Percentiles rank a stretch among this genome's conserved stretches.
Conservation (phyloP, 2,797 vertebrate species). For the Rhynchonycteris naso region DNA sequence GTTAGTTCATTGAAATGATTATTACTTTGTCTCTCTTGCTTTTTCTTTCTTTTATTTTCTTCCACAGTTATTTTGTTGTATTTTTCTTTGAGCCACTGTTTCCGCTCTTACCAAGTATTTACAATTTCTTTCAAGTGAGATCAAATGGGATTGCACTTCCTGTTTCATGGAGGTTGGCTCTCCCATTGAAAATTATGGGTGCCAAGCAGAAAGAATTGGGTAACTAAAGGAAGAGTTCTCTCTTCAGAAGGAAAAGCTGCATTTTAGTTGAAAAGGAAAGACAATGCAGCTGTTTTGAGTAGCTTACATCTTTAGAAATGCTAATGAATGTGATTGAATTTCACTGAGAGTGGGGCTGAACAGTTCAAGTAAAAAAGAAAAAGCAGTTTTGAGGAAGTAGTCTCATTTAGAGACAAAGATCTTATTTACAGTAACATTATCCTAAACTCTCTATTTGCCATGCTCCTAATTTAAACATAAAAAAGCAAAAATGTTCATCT, state of each 20-base stretch:
- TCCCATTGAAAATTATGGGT: slow-evolving; percentile 75
- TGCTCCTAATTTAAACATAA: slow-evolving; percentile 63
- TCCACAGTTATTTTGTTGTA: slow-evolving; percentile 57
- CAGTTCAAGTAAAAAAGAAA: slow-evolving; percentile 73
- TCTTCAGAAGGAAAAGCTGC: slow-evolving; percentile 77
- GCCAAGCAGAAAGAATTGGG: slow-evolving; percentile 62
- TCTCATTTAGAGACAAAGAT: slow-evolving; percentile 73
- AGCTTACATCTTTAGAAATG: slow-evolving; percentile 78
- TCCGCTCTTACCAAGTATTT: slow-evolving; percentile 70
- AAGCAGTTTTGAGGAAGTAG: slow-evolving; percentile 69
- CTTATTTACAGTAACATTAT: slow-evolving; percentile 76
- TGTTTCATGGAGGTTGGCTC: slow-evolving; percentile 67
- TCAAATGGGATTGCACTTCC: slow-evolving; percentile 80
- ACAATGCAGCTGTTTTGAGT: slow-evolving; percentile 80
- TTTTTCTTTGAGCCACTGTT: slow-evolving; percentile 71
- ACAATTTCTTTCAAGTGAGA: slow-evolving; percentile 77
- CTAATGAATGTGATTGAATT: slow-evolving; percentile 75
- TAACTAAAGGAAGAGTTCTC: slow-evolving; percentile 73
- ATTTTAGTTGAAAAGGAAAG: slow-evolving; percentile 75
- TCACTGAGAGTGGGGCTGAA: slow-evolving; percentile 75
- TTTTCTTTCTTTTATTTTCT: slow-evolving; percentile 55
- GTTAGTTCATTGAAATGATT: slow-evolving; percentile 72
- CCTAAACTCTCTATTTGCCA: slow-evolving; percentile 66
- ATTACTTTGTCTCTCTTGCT: slow-evolving; percentile 50
- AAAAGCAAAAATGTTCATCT: slow-evolving; percentile 62